These are phyloP conservation scores for Phalanger gymnotis DNA, from an alignment of 2,797 vertebrate species.

Conservation along the genomic window DNA sequence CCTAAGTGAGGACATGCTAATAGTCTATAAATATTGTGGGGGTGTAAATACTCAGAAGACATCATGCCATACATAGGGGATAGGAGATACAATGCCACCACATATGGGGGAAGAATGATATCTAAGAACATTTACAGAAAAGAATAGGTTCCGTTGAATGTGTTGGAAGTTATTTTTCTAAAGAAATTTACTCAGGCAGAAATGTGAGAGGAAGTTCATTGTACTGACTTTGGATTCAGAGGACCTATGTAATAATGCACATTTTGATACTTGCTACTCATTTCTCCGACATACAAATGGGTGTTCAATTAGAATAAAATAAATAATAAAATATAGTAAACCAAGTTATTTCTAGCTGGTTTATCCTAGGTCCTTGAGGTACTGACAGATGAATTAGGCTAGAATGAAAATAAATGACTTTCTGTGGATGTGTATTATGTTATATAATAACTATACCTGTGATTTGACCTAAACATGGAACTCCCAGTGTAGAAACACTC, in stretches of 20 bases:
- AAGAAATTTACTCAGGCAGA: background rate
- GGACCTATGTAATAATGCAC: background rate
- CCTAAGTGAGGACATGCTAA: background rate
- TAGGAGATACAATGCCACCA: background rate
- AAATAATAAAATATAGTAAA: background rate
- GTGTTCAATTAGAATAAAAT: background rate
- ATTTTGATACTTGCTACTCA: background rate
- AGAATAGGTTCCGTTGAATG: conserved; percentile 1
- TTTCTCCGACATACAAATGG: background rate
- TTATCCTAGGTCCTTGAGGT: background rate
- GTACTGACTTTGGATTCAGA: background rate
- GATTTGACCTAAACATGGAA: background rate
- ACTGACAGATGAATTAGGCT: background rate
- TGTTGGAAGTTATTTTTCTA: background rate
- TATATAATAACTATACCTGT: background rate
- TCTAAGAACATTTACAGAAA: background rate
- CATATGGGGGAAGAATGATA: background rate
- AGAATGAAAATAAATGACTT: background rate
- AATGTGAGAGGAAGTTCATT: background rate
- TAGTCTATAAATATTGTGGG: background rate
- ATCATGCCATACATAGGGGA: background rate
- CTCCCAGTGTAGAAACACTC: background rate
- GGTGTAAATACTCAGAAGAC: background rate
- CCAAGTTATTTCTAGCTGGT: background rate
- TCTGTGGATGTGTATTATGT: background rate